Conservation (phyloP, 2,113 vertebrate species). For the Scopus umbretta region DNA sequence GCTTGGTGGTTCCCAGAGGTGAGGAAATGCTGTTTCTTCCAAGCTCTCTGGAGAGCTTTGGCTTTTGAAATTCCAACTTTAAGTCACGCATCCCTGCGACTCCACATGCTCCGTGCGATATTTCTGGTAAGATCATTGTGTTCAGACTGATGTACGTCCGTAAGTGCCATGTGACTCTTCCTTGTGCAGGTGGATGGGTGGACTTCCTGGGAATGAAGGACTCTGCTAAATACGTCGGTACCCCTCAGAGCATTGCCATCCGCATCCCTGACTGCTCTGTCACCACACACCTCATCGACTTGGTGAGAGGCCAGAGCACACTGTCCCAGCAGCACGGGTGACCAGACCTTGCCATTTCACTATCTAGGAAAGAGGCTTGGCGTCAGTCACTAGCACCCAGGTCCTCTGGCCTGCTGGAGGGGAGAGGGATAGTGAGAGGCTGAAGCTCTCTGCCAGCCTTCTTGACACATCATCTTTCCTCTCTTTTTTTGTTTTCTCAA, state of each 20-base stretch:
- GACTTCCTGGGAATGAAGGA: conserved; percentile 83
- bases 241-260: conserved; percentile 84
- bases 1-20: conserved; percentile 88
- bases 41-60: background rate
- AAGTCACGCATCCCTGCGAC: background rate
- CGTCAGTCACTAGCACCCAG: background rate
- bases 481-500: background rate
- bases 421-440: background rate
- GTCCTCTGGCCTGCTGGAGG: background rate
- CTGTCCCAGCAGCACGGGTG: rapidly evolving
- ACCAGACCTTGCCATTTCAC: background rate
- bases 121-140: rapidly evolving
- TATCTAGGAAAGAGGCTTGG: background rate
- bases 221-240: conserved; percentile 83
- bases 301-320: conserved; percentile 59
- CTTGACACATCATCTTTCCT: background rate
- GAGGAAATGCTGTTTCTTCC: background rate
- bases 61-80: background rate
- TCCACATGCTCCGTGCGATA: rapidly evolving
- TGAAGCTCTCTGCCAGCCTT: background rate
- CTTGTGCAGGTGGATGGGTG: conserved; percentile 80
- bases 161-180: background rate
- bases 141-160: rapidly evolving
- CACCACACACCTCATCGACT: conserved; percentile 84
- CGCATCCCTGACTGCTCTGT: conserved; percentile 86